Base-by-base conservation (phyloP, 2,797 vertebrate species). In the Zonotrichia albicollis region DNA sequence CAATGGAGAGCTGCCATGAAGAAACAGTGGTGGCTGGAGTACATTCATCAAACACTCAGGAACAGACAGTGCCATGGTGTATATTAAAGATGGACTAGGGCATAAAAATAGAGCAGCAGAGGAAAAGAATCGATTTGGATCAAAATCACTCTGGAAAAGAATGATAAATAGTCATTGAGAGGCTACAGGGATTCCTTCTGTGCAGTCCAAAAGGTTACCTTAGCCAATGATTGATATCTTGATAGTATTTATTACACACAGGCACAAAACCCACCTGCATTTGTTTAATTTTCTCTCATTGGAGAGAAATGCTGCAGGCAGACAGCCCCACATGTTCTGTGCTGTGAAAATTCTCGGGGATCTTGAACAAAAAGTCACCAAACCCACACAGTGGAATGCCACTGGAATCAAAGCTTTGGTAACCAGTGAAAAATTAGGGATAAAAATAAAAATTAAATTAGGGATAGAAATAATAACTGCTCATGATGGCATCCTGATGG, bases 71-170 rank as follows among this genome's bases (percentile, higher is more conserved):
- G 80, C 74, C 3, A 5, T 17, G 86, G 67, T 38, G 51, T 86
- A 10, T 62, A 87, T 81, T 90, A 90, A 94, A 94, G 91, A 88
- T 51, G 62, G 80, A 61, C 72, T 85, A 71, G 53, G 62, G 77
- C 76, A 87, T 83, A 94, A 94, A 95, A 94, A 94, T 22, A 92
- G 81, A 95, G 62, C 23, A 88, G 79, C 85, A 91, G 70, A 46
- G 81, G 79, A 75, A 85, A 90, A 75, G 79, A 88, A 88, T 95
- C 76, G 43, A 91, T 95, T 88, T 70, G 55, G 66, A 87, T 91
- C 89, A 95, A 95, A 95, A 87, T 87, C 58, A n/a, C 30, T 62
- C 86, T 88, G 26, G 6, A 91, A 85, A 91, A 88, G 70, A 70
- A 83, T 90, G 87, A 94, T 88, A 78, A 94, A 88, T 78, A 90